phyloP scores from a whole-genome alignment of 2,113 vertebrate species.

The Alligator sinensis region DNA sequence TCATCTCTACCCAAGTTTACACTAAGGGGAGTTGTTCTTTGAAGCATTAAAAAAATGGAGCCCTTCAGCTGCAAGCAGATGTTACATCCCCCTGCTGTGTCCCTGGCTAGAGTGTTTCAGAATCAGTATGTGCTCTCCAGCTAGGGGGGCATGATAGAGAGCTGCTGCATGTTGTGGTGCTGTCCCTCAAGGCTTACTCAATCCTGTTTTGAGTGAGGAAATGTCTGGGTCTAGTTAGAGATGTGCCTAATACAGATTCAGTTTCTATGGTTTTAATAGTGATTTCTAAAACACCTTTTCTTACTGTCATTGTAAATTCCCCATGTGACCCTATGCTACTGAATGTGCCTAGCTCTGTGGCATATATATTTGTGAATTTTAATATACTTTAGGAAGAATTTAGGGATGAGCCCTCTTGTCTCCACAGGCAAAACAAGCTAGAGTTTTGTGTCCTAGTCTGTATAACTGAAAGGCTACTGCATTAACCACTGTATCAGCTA shows the following conservation, averaged over 20 bases:
- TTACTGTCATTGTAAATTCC: background rate
- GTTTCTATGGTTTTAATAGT: background rate
- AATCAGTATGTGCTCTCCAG: too few relatives aligned
- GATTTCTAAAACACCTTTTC: background rate
- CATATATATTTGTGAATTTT: background rate
- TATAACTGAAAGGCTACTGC: background rate
- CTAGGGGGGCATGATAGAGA: too few relatives aligned
- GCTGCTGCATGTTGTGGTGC: too few relatives aligned
- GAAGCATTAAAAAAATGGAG: too few relatives aligned
- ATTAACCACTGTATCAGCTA: background rate
- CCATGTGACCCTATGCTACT: background rate
- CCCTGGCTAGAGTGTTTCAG: too few relatives aligned
- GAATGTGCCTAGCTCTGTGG: background rate
- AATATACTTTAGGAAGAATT: background rate
- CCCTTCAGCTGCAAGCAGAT: too few relatives aligned
- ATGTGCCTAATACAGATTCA: background rate
- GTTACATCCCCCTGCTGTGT: too few relatives aligned
- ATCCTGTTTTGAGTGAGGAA: background rate
- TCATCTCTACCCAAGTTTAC: too few relatives aligned
- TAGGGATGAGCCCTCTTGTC: background rate
- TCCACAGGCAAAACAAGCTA: background rate
- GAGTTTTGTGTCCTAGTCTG: background rate
- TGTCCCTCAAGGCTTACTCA: too few relatives aligned
- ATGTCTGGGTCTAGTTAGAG: background rate
- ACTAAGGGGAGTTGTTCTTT: too few relatives aligned